Evolutionary conservation across 2,888 invertebrate species (phyloP).

Genomic region (Tinea trinotella): DNA sequence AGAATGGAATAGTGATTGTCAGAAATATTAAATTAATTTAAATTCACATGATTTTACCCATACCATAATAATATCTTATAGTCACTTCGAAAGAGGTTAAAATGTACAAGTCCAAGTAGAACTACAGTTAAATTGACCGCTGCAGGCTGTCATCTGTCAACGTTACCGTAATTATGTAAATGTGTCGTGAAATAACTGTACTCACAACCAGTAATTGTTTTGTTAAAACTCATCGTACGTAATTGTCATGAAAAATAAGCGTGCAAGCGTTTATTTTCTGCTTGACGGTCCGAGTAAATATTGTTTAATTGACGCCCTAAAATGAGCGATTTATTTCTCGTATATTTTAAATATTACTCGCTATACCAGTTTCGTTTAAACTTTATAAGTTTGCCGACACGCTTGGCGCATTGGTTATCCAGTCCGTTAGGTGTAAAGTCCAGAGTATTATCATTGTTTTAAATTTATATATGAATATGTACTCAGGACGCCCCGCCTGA

Average conservation of each 20-base stretch:
- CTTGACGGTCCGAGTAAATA: conserved; percentile 1
- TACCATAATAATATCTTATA: too few relatives aligned
- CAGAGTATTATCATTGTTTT: too few relatives aligned
- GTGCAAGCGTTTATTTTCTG: conserved; percentile 17
- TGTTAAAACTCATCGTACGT: conserved; percentile 17
- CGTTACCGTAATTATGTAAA: conserved; percentile 53
- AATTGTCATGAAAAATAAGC: not conserved
- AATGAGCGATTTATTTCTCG: not conserved
- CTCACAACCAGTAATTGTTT: conserved; percentile 21
- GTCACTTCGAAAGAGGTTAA: not conserved
- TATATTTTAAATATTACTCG: too few relatives aligned
- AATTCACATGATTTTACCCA: too few relatives aligned
- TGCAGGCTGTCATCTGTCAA: conserved; percentile 38
- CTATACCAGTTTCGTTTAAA: too few relatives aligned
- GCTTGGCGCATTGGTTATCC: too few relatives aligned
- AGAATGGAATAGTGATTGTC: too few relatives aligned
- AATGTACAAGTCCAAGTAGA: not conserved
- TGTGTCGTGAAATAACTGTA: conserved; percentile 49
- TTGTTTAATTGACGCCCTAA: not conserved
- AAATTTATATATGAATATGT: too few relatives aligned
- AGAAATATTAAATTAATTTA: too few relatives aligned
- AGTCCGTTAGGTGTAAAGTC: too few relatives aligned
- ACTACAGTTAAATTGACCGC: conserved; percentile 13
- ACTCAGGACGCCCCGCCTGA: too few relatives aligned
- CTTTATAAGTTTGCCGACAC: too few relatives aligned